Evolutionary conservation across 2,888 invertebrate species (phyloP).

Genomic region (Leptura quadrifasciata): DNA sequence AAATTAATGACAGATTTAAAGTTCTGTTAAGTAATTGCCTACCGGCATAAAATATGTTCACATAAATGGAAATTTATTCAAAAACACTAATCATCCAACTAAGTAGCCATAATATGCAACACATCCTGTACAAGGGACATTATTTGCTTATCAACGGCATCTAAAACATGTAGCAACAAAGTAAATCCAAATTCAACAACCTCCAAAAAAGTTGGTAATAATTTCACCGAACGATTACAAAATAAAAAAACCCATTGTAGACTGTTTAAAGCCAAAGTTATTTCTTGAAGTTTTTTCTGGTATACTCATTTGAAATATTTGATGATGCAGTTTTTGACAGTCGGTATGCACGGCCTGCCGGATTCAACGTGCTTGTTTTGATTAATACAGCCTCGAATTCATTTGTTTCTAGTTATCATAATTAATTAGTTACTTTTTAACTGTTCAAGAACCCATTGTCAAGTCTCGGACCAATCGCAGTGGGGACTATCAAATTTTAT

Average conservation of each 20-base stretch:
- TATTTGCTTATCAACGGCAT: constrained; percentile 33
- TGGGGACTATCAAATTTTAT: constrained; percentile 36
- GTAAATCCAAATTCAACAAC: constrained; percentile 36
- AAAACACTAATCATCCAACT: not conserved
- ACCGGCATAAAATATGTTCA: not conserved
- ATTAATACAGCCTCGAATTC: constrained; percentile 70
- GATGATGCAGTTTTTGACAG: constrained; percentile 68
- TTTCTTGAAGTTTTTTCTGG: constrained; percentile 52
- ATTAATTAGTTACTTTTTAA: constrained; percentile 70
- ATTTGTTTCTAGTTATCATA: constrained; percentile 72
- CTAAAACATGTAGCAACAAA: constrained; percentile 16
- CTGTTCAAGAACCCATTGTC: constrained; percentile 58
- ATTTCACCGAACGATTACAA: constrained; percentile 35
- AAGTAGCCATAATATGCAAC: not conserved
- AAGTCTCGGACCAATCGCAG: constrained; percentile 37
- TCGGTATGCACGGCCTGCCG: constrained; percentile 66
- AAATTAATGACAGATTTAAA: not conserved
- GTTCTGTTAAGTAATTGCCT: not conserved
- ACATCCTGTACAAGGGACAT: not conserved
- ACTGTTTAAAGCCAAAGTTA: constrained; percentile 46
- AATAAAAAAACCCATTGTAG: constrained; percentile 43
- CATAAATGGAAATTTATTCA: not conserved
- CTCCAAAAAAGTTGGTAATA: constrained; percentile 38
- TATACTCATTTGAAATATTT: constrained; percentile 64
- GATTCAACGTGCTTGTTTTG: constrained; percentile 69